Evolutionary conservation across 2,113 vertebrate species (phyloP), one percentile per base, ranked within the genome.

Genomic region (Saccopteryx bilineata): DNA sequence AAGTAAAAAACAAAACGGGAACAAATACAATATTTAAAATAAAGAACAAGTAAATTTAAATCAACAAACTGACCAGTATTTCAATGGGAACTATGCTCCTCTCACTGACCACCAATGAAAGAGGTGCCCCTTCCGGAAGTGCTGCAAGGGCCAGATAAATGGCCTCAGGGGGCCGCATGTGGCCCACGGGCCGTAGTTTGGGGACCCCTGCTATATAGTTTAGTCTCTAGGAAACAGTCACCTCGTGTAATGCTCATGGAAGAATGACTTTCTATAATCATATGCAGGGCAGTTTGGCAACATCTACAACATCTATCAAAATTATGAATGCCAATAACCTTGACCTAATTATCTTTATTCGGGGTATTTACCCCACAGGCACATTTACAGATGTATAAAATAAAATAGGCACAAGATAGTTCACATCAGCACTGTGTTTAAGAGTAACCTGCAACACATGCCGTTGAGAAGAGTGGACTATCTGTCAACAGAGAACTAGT

Each of bases 311-410:
- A 86, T 65, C 31, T 92, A 76, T 74, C 82, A 95, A 76, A 90
- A 90, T 81, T 95, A 66, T 14, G 83, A 95, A 74, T 90, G 46
- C 66, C 92, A 76, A 66, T 69, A 85, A 56, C 39, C n/a, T 96
- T 95, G 58, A 95, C 52, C 3, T n/a, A 69, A 15, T 28, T 63
- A 94, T 86, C 80, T 65, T 79, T 93, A 85, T 63, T 78, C 65
- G 24, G 28, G 63, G 3, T 13, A 74, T 84, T 90, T 90, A 90
- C 54, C 50, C 33, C 82, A 61, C 21, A 94, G 48, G 56, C 71
- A 76, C 4, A 81, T 5, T 81, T 94, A 85, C 21, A 58, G 12
- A 56, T 83, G 24, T 61, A 65, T 28, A 65, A 93, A 93, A 90
- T 82, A 48, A 84, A 71, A 88, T 83, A 31, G 65, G 5, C 50